Evolutionary conservation across 1,140 invertebrate species (phyloP), one percentile per base, ranked within the genome.

Genomic region (Micrasema longulum): DNA sequence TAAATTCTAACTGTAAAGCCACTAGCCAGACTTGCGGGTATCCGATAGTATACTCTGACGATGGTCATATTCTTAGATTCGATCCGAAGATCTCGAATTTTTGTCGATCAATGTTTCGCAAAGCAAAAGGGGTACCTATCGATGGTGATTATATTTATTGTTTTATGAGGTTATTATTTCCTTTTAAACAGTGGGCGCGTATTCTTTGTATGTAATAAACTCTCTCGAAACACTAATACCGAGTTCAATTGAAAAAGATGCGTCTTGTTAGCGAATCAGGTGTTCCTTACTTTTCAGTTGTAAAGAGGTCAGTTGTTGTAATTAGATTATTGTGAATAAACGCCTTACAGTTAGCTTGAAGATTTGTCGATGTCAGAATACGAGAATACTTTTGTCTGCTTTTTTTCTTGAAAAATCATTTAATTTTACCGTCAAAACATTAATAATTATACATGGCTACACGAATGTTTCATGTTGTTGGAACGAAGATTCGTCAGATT

Each of bases 1-100:
- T 63, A 73, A 73, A 73, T 38, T 50, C 64, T 73, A 73, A 73
- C 71, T 73, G 71, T 73, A 73, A 62, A 73, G 26, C 18, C 38
- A 23, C 11, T 41, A 41, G 23, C 16, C 41, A 47, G 60, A 47
- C 60, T 12, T 38, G 5, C 60, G 41, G 60, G 57, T 60, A 60
- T 45, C 60, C 20, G 41, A 45, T 45, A 23, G 57, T 41, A 62
- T 35, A n/a, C 41, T 16, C n/a, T 45, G 38, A 16, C 26, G 26
- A 31, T 20, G 35, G 55, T 60, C 55, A 41, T 60, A 60, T 60
- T 41, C 35, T 41, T 23, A 41, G 55, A 60, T 60, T 60, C 55
- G 55, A 60, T 60, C 55, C 55, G 55, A 31, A 41, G 55, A 36
- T 38, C 22, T 60, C 38, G 55, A 60, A 60, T 60, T 41, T 31